Percentiles rank a stretch among this genome's conserved stretches.
Evolutionary conservation across 2,113 vertebrate species (phyloP).

Genomic region (Thoracochromis brauschi): DNA sequence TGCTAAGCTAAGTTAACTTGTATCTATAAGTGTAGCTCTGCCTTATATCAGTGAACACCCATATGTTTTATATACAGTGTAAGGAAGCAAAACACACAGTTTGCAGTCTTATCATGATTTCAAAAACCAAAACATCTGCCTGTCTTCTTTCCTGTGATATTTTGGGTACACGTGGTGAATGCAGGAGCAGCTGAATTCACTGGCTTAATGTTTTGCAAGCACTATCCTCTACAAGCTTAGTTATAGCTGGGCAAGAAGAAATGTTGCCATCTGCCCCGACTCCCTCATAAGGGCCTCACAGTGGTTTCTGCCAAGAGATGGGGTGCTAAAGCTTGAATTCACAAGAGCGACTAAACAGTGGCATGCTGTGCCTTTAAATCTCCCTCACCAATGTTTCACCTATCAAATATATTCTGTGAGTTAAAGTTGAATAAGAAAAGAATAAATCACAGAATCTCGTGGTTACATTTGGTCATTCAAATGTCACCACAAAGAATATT

Average conservation of each 20-base stretch:
- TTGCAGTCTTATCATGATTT: neutral
- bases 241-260: neutral
- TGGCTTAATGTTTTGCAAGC: neutral
- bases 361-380: neutral
- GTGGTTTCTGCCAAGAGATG: neutral
- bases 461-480: neutral
- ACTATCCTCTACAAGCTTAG: neutral
- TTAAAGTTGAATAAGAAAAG: neutral
- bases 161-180: neutral
- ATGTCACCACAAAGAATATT: neutral
- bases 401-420: neutral
- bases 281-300: neutral
- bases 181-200: neutral
- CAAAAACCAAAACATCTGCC: neutral
- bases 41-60: neutral
- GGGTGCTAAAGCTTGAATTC: neutral
- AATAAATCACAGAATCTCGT: neutral
- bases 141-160: neutral
- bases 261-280: neutral
- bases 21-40: neutral
- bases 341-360: neutral
- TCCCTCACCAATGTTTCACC: neutral
- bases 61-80: neutral
- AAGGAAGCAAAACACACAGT: neutral
- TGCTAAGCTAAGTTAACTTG: neutral